These are phyloP conservation scores for Sterrhoptilus dennistouni DNA, from an alignment of 2,113 vertebrate genomes.

Conservation along the genomic window DNA sequence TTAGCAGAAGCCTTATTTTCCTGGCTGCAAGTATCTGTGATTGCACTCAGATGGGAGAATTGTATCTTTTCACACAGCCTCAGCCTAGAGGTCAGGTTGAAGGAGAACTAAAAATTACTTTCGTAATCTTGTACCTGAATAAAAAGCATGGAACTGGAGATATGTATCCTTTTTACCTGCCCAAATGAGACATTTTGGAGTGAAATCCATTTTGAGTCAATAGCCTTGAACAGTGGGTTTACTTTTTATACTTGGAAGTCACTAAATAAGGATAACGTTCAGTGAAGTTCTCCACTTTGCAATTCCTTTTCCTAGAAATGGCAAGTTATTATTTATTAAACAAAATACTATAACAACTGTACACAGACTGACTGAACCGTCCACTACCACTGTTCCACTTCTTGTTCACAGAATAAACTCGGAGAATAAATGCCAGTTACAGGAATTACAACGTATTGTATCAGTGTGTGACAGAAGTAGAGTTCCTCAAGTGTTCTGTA, in stretches of 20 bases:
- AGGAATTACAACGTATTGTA: background rate
- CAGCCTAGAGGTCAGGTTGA: background rate
- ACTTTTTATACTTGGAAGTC: background rate
- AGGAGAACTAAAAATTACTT: background rate
- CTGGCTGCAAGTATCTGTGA: background rate
- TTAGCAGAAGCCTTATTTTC: background rate
- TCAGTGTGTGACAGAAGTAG: background rate
- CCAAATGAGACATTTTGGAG: background rate
- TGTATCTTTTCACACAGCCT: background rate
- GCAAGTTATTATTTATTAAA: background rate
- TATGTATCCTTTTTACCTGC: background rate
- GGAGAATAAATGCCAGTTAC: background rate
- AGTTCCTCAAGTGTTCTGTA: background rate
- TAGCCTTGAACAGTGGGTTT: background rate
- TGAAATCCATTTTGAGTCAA: background rate
- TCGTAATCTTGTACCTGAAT: background rate
- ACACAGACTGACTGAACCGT: background rate
- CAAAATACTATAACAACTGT: background rate
- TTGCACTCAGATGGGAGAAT: background rate
- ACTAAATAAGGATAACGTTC: background rate
- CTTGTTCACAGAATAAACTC: background rate
- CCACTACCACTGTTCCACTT: background rate
- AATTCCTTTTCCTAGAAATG: background rate
- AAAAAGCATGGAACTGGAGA: background rate
- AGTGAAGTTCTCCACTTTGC: background rate